phyloP scores from a whole-genome alignment of 2,113 vertebrate species.

The Phycodurus eques region DNA sequence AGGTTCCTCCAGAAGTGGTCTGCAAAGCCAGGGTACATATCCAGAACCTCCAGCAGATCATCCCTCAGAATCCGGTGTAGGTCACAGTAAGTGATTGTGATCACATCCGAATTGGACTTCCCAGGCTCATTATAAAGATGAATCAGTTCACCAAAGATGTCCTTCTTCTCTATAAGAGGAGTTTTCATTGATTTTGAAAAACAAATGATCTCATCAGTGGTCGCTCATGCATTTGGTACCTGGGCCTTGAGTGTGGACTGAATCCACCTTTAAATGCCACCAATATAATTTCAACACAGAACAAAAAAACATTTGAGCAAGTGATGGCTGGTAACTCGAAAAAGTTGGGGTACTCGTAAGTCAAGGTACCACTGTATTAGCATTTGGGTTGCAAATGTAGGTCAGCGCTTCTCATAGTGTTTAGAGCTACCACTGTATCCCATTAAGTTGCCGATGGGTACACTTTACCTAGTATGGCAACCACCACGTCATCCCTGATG shows the following conservation, averaged over 20 bases:
- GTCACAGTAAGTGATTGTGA: constrained; percentile 91
- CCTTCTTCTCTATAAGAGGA: constrained; percentile 83
- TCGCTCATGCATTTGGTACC: too few relatives aligned
- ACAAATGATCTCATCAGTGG: too few relatives aligned
- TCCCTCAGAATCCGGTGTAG: constrained; percentile 89
- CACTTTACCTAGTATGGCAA: constrained; percentile 85
- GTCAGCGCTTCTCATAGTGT: neutral
- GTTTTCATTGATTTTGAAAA: neutral
- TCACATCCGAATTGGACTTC: constrained; percentile 86
- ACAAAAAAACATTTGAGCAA: too few relatives aligned
- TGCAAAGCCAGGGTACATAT: constrained; percentile 90
- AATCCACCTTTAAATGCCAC: too few relatives aligned
- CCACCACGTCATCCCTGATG: constrained; percentile 83
- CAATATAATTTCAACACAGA: too few relatives aligned
- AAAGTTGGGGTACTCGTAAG: too few relatives aligned
- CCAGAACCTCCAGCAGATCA: constrained; percentile 91
- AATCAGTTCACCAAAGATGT: constrained; percentile 90
- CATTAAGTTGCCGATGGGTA: too few relatives aligned
- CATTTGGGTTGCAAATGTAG: too few relatives aligned
- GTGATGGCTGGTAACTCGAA: too few relatives aligned
- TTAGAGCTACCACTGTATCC: neutral
- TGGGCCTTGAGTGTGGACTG: too few relatives aligned
- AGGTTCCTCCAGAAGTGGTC: constrained; percentile 94
- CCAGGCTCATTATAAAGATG: constrained; percentile 86
- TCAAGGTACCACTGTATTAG: too few relatives aligned